Conservation (phyloP, 1,140 invertebrate species). For the Drosophila obscura region DNA sequence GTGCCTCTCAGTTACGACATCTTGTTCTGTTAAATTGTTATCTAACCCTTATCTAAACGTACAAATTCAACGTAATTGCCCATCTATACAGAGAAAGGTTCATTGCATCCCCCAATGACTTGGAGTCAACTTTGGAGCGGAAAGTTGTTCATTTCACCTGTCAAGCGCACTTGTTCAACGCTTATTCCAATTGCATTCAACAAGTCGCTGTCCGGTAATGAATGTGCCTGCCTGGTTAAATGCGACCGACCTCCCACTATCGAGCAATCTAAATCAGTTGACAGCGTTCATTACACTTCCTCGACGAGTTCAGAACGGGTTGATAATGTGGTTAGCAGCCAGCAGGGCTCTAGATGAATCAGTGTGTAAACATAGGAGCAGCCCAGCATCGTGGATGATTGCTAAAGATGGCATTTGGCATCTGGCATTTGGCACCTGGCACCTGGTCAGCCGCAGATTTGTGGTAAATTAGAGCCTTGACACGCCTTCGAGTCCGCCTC, state of each 20-base stretch:
- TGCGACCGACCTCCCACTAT: constrained; percentile 19
- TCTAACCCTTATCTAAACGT: constrained; percentile 20
- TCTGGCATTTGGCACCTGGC: neutral
- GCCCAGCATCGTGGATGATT: constrained; percentile 63
- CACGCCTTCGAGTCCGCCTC: constrained; percentile 14
- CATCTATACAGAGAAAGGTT: constrained; percentile 5
- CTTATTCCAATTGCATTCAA: constrained; percentile 7
- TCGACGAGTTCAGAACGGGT: constrained; percentile 14
- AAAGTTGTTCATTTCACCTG: constrained; percentile 28
- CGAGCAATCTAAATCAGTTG: constrained; percentile 38
- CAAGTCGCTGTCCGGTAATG: constrained; percentile 34
- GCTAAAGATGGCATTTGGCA: constrained; percentile 15
- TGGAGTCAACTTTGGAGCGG: neutral
- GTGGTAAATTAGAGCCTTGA: constrained; percentile 31
- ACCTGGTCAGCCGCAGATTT: constrained; percentile 40
- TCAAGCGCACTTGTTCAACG: constrained; percentile 28
- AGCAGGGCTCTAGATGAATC: constrained; percentile 19
- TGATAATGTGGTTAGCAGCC: constrained; percentile 11
- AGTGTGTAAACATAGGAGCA: constrained; percentile 12
- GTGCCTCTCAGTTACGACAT: neutral
- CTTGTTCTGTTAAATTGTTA: constrained; percentile 15
- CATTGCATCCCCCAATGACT: constrained; percentile 4
- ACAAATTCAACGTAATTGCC: constrained; percentile 16
- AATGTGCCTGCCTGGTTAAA: constrained; percentile 31
- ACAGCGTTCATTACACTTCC: constrained; percentile 45